Base-by-base conservation (phyloP, 2,113 vertebrate species). In the Danionella cerebrum region DNA sequence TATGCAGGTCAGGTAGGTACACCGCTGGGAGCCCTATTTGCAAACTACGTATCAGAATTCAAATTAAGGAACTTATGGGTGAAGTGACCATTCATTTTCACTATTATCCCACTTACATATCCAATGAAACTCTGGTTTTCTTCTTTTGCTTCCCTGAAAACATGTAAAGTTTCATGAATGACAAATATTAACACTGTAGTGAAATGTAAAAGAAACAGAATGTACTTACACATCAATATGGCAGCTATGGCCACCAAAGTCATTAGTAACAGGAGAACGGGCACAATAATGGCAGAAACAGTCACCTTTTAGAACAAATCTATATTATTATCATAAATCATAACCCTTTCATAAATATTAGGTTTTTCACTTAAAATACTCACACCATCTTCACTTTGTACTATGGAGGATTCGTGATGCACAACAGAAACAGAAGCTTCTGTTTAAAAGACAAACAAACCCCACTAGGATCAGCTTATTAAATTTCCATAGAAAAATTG, bases 41-140 rank as follows among this genome's bases (percentile, higher is more conserved):
- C n/a, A n/a, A n/a, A n/a, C n/a, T n/a, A n/a, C n/a, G n/a, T n/a
- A n/a, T n/a, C n/a, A n/a, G n/a, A n/a, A n/a, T n/a, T n/a, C n/a
- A n/a, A n/a, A n/a, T n/a, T n/a, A n/a, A n/a, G n/a, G n/a, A n/a
- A n/a, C n/a, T n/a, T n/a, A n/a, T n/a, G n/a, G n/a, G n/a, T n/a
- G n/a, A n/a, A n/a, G n/a, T n/a, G n/a, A n/a, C n/a, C n/a, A n/a
- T n/a, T n/a, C n/a, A n/a, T n/a, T n/a, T n/a, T n/a, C n/a, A n/a
- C n/a, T n/a, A n/a, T n/a, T n/a, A n/a, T n/a, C n/a, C n/a, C n/a
- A 80, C 75, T 76, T 75, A 74, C 73, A 36, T 54, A 21, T 67
- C 54, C 18, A 31, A 5, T 4, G 12, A 10, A 4, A 9, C 53
- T n/a, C 39, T 65, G 7, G 1, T 41, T 76, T 55, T 70, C 47